Evolutionary conservation across 2,888 invertebrate genomes (phyloP).

Genomic region (Abscondita cerata): DNA sequence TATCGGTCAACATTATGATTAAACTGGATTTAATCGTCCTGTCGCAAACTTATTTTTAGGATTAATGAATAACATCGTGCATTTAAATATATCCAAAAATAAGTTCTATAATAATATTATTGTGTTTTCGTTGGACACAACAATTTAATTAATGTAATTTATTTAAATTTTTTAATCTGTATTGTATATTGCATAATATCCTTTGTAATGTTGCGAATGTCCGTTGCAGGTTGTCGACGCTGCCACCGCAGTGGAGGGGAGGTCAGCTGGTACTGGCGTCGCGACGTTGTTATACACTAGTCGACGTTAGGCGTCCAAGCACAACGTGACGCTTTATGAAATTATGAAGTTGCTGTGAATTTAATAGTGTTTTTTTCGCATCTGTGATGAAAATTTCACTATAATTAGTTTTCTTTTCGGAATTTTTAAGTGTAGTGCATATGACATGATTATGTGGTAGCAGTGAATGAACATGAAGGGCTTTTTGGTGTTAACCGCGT

Average conservation of each 20-base stretch:
- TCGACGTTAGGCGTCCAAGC: conserved; percentile 63
- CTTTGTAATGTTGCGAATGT: conserved; percentile 40
- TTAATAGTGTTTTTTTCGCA: conserved; percentile 38
- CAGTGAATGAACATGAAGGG: conserved; percentile 40
- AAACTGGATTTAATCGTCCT: too few species aligned
- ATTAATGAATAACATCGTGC: too few species aligned
- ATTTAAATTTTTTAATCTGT: background rate
- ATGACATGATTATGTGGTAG: conserved; percentile 33
- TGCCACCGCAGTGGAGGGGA: conserved; percentile 52
- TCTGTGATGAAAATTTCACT: conserved; percentile 47
- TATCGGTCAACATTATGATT: too few species aligned
- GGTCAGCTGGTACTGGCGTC: conserved; percentile 61
- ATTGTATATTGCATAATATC: conserved; percentile 22
- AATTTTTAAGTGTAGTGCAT: conserved; percentile 30
- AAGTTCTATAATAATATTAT: too few species aligned
- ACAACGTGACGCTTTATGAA: conserved; percentile 43
- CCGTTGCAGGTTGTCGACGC: conserved; percentile 60
- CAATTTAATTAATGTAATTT: too few species aligned
- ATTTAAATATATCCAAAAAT: too few species aligned
- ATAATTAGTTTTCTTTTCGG: conserved; percentile 20
- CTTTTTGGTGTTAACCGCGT: conserved; percentile 58
- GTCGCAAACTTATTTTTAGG: too few species aligned
- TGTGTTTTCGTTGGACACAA: too few species aligned
- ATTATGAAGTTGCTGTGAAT: conserved; percentile 30
- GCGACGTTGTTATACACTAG: conserved; percentile 63